These are phyloP conservation scores for Intellagama lesueurii DNA, from an alignment of 2,797 vertebrate species.

Conservation along the genomic window DNA sequence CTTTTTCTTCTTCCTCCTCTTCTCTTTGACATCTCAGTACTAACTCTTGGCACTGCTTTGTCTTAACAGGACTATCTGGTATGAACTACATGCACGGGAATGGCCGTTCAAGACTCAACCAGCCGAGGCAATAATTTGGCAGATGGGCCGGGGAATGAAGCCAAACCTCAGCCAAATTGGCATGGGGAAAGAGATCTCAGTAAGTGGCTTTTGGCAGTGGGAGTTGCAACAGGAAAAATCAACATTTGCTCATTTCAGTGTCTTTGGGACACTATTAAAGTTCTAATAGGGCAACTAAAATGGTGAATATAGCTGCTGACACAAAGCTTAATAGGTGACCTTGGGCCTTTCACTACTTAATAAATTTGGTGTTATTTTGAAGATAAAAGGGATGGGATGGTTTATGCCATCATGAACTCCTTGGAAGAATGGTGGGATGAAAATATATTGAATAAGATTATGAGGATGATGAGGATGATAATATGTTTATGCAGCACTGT, in stretches of 20 bases:
- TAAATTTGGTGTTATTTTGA: background rate
- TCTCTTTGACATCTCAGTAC: too few relatives aligned
- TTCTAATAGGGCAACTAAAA: too few relatives aligned
- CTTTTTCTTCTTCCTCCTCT: too few relatives aligned
- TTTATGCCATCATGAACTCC: background rate
- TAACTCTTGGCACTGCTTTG: background rate
- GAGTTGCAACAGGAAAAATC: too few relatives aligned
- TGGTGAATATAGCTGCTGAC: background rate
- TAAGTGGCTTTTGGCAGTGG: constrained; percentile 74
- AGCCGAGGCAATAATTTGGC: constrained; percentile 98
- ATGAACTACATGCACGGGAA: constrained; percentile 95
- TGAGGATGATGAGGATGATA: too few relatives aligned
- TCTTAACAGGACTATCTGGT: constrained; percentile 94
- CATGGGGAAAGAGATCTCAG: constrained; percentile 98
- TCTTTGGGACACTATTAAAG: too few relatives aligned
- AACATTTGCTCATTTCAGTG: too few relatives aligned
- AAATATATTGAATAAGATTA: background rate
- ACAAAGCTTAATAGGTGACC: background rate
- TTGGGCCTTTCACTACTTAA: background rate
- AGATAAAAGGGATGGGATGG: background rate
- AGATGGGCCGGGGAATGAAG: constrained; percentile 95
- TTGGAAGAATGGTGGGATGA: background rate
- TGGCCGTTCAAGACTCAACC: constrained; percentile 99
- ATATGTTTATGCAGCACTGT: background rate
- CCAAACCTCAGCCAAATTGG: constrained; percentile 97